Evolutionary conservation across 2,113 vertebrate species (phyloP).

Genomic region (Gnathonemus longibarbis): DNA sequence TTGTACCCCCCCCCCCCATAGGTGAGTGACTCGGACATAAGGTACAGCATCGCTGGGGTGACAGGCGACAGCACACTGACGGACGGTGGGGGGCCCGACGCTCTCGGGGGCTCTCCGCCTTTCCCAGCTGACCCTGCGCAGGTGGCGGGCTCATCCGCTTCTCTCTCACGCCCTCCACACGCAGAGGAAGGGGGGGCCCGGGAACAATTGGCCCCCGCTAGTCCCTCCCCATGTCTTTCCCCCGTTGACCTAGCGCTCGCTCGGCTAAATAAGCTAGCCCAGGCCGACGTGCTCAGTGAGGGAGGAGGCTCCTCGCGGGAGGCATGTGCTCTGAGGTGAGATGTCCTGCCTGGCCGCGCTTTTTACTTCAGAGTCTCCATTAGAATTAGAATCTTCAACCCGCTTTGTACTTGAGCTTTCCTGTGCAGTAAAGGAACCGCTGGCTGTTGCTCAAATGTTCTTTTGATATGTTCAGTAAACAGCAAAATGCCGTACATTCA

Average conservation of each 20-base stretch:
- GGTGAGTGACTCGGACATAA: conserved; percentile 54
- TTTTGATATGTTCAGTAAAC: neutral
- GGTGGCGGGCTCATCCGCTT: neutral
- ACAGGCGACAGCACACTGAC: conserved; percentile 47
- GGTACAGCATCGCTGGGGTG: conserved; percentile 45
- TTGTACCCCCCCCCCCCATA: conserved; percentile 30
- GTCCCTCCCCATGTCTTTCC: conserved; percentile 19
- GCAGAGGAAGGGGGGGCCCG: conserved; percentile 30
- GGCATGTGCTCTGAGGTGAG: conserved; percentile 56
- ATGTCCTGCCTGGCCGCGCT: neutral
- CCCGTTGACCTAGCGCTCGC: conserved; percentile 35
- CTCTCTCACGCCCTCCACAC: conserved; percentile 36
- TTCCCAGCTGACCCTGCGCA: conserved; percentile 13
- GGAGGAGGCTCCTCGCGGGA: conserved; percentile 45
- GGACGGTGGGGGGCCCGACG: conserved; percentile 41
- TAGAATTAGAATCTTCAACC: neutral
- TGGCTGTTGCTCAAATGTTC: neutral
- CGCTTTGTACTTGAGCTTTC: neutral
- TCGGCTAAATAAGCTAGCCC: conserved; percentile 47
- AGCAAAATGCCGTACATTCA: neutral
- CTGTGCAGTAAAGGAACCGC: neutral
- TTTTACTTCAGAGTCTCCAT: neutral
- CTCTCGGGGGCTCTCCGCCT: conserved; percentile 15
- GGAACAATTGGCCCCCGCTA: conserved; percentile 24
- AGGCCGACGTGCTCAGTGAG: conserved; percentile 41